Evolutionary conservation across 1,140 invertebrate genomes (phyloP).

Genomic region (Pygmarrhopalites habei): DNA sequence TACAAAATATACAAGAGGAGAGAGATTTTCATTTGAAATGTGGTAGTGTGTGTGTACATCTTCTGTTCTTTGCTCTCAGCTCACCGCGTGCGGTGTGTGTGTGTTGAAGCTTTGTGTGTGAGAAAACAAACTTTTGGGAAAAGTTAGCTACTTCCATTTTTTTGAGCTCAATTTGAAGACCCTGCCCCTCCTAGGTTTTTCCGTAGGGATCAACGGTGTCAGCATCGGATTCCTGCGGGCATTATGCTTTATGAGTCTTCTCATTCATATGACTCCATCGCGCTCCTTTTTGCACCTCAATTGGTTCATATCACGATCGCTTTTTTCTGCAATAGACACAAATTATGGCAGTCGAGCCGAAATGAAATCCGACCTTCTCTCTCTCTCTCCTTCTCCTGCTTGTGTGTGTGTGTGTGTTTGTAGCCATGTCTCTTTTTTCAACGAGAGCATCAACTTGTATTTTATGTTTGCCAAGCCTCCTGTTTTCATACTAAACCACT

Average conservation of each 20-base stretch:
- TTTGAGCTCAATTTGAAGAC: slow-evolving; percentile 8
- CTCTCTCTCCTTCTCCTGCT: too few species aligned
- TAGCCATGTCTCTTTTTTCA: too few species aligned
- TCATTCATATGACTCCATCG: slow-evolving; percentile 18
- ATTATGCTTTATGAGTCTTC: slow-evolving; percentile 36
- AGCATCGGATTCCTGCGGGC: slow-evolving; percentile 39
- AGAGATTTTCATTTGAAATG: background rate
- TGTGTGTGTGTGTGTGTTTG: too few species aligned
- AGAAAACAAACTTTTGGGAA: slow-evolving; percentile 27
- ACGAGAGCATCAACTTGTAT: too few species aligned
- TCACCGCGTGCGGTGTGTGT: background rate
- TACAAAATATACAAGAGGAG: background rate
- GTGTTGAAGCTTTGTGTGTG: slow-evolving; percentile 12
- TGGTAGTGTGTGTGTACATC: background rate
- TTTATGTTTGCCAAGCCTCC: too few species aligned
- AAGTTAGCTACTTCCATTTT: slow-evolving; percentile 21
- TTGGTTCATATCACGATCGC: slow-evolving; percentile 35
- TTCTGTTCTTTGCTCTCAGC: background rate
- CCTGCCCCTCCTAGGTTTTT: background rate
- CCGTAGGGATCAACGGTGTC: slow-evolving; percentile 31
- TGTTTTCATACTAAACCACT: too few species aligned
- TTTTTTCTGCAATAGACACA: slow-evolving; percentile 15
- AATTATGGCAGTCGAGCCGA: background rate
- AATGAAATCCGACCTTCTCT: background rate
- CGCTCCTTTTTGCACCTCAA: slow-evolving; percentile 31